Base-by-base conservation (phyloP, 2,888 invertebrate species). In the Hypsopygia costalis region DNA sequence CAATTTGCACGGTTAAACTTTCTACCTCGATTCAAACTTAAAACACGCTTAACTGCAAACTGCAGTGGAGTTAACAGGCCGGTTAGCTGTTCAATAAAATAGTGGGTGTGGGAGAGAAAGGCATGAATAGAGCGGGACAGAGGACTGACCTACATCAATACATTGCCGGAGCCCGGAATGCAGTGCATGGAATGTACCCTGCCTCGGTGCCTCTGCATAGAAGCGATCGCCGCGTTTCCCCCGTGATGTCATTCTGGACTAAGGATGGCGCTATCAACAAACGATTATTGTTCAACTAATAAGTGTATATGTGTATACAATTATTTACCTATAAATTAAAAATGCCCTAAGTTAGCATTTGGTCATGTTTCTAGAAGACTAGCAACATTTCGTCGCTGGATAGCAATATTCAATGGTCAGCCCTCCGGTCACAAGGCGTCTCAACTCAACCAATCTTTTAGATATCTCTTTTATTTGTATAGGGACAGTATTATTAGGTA, bases 121-220 rank as follows among this genome's bases (percentile, higher is more conserved):
- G 11, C 10, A 21, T 10, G 30, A 5, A n/a, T 6, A 3, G 29
- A 37, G 36, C 36, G 31, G 22, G 30, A 37, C n/a, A 30, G 22
- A 30, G n/a, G 22, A 65, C 65, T 83, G 83, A 83, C 82, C 83
- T 83, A 83, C 83, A 83, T 83, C 83, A 83, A 81, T 75, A 73
- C 69, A 55, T 59, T 55, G 61, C 61, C 58, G 68, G 79, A 78
- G 79, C 79, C 61, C 58, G 68, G 79, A 78, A 80, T 80, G 79
- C 47, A 55, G 62, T 49, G 54, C 46, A 36, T 36, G 31, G 42
- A 46, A 36, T 46, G 52, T 52, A 25, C 25, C 25, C 25, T 25
- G 25, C 25, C 25, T 4, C 25, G 2, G 25, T 25, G 25, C 25
- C 25, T 4, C 25, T 25, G 25, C 25, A 25, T 25, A 25, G 25